These are phyloP conservation scores for Tragelaphus buxtoni DNA, from an alignment of 2,113 vertebrate genomes.

Conservation along the genomic window DNA sequence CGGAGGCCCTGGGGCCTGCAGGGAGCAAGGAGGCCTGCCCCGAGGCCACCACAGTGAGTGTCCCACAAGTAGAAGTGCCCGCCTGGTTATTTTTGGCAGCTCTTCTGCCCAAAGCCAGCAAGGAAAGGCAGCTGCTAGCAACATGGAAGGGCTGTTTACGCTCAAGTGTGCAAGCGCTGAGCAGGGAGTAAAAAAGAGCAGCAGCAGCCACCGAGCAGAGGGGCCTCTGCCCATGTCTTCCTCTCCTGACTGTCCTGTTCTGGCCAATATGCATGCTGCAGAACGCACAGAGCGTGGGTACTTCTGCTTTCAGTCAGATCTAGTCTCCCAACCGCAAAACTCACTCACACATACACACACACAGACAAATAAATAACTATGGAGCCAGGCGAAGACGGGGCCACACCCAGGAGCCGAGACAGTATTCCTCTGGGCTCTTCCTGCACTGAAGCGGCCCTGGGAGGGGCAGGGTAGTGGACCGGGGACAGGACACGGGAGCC, in stretches of 20 bases:
- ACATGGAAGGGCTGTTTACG: conserved; percentile 62
- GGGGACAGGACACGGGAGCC: background rate
- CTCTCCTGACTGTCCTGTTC: background rate
- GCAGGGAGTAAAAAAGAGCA: conserved; percentile 30
- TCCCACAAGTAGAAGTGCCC: conserved; percentile 62
- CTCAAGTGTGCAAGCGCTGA: conserved; percentile 16
- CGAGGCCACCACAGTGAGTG: background rate
- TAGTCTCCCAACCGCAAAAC: conserved; percentile 43
- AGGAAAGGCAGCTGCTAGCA: conserved; percentile 77
- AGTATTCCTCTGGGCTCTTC: conserved; percentile 31
- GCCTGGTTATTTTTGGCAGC: conserved; percentile 78
- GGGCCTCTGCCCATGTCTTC: conserved; percentile 35
- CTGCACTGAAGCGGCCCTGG: background rate
- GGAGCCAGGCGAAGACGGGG: conserved; percentile 15
- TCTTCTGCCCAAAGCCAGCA: conserved; percentile 75
- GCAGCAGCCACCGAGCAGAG: conserved; percentile 12
- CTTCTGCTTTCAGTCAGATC: conserved; percentile 58
- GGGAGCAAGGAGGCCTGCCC: background rate
- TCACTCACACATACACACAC: background rate
- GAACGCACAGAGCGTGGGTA: background rate
- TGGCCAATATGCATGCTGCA: background rate
- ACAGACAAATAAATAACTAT: conserved; percentile 51
- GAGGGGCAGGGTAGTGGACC: background rate
- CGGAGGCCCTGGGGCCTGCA: background rate
- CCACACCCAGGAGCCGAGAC: conserved; percentile 43